Conservation (phyloP, 1,140 invertebrate genomes). For the Hyles vespertilio region DNA sequence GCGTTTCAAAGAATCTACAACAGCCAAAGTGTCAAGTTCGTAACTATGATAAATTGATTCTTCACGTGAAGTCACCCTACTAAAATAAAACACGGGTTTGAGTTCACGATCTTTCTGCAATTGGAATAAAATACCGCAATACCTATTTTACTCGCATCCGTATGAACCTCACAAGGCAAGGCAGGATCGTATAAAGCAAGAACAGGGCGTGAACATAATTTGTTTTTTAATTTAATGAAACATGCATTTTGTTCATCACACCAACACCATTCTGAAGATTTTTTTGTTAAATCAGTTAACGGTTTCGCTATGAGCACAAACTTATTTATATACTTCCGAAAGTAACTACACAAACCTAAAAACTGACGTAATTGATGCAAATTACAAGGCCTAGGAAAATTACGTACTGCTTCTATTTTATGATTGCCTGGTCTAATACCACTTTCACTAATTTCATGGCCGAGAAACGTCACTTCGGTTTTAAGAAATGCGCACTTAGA, state of each 20-base stretch:
- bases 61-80: constrained; percentile 24
- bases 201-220: constrained; percentile 25
- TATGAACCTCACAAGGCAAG: constrained; percentile 32
- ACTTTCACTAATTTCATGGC: constrained; percentile 4
- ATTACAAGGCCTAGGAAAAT: background rate
- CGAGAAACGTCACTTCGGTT: constrained; percentile 19
- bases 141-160: constrained; percentile 24
- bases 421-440: constrained; percentile 34
- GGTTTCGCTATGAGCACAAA: constrained; percentile 44
- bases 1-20: constrained; percentile 65
- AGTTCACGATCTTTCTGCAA: constrained; percentile 11
- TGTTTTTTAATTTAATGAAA: constrained; percentile 22
- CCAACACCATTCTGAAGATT: constrained; percentile 43
- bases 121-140: constrained; percentile 35
- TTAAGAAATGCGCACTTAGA: constrained; percentile 29
- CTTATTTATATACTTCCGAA: constrained; percentile 39
- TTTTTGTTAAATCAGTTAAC: constrained; percentile 42
- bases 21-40: constrained; percentile 48
- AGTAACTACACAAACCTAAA: constrained; percentile 34
- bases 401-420: constrained; percentile 38
- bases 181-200: constrained; percentile 39
- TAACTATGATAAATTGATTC: constrained; percentile 51
- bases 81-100: constrained; percentile 26
- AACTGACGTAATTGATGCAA: constrained; percentile 16
- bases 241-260: constrained; percentile 27